Conservation (phyloP, 23 tunicate species). For the Trididemnum clinides region DNA sequence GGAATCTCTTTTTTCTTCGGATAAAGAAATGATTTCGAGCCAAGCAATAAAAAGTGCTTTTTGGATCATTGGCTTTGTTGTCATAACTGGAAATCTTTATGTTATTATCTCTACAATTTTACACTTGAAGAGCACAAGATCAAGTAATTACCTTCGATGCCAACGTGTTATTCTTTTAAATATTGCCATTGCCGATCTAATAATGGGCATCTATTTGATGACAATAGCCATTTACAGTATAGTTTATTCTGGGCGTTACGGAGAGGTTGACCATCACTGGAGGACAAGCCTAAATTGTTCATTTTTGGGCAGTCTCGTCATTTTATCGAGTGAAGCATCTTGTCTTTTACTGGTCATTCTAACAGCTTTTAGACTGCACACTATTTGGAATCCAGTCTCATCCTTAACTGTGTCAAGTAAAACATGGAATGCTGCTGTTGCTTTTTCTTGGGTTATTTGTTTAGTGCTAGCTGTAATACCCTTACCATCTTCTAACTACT, state of each 20-base stretch:
- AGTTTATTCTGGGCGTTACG: conserved; percentile 20
- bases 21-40: conserved; percentile 19
- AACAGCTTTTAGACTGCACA: conserved; percentile 5
- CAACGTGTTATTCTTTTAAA: conserved; percentile 28
- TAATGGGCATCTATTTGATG: conserved; percentile 56
- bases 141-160: neutral
- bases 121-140: neutral
- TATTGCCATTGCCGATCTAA: conserved; percentile 39
- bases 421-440: neutral
- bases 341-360: conserved; percentile 1
- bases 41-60: neutral
- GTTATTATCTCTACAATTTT: neutral
- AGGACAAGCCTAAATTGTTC: conserved; percentile 11
- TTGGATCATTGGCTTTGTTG: neutral
- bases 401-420: neutral
- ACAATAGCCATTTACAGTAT: conserved; percentile 16
- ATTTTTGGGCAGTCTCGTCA: neutral
- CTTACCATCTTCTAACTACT: neutral
- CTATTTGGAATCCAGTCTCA: neutral
- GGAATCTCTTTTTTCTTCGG: neutral
- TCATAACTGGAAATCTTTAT: neutral
- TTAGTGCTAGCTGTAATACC: conserved; percentile 14
- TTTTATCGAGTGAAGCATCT: conserved; percentile 40
- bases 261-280: conserved; percentile 20
- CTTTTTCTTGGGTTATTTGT: conserved; percentile 9